Percentiles rank a stretch among this genome's conserved stretches.
phyloP scores from a whole-genome alignment of 2,888 invertebrate species.

The Drosophila vallismaia region DNA sequence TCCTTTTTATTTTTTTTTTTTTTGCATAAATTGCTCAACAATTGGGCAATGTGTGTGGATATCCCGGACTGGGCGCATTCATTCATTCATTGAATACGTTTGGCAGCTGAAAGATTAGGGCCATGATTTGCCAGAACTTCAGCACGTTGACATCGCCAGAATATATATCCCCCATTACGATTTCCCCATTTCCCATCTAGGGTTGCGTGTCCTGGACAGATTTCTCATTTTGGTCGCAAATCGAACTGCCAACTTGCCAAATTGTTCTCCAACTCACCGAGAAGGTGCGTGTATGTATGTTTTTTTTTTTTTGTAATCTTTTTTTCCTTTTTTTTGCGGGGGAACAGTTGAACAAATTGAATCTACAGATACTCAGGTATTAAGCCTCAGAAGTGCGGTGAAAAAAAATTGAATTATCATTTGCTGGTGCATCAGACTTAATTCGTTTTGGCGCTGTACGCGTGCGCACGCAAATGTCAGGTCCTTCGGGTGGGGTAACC shows the following conservation, averaged over 20 bases:
- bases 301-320: not conserved
- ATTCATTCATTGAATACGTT: constrained; percentile 41
- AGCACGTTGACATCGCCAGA: constrained; percentile 36
- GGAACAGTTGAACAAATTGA: constrained; percentile 74
- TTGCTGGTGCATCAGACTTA: constrained; percentile 77
- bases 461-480: constrained; percentile 80
- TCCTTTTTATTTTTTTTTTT: constrained; percentile 20
- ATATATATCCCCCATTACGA: too few relatives aligned
- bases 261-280: constrained; percentile 52
- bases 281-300: constrained; percentile 39
- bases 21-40: constrained; percentile 67
- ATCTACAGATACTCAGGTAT: constrained; percentile 41
- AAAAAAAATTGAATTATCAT: constrained; percentile 82
- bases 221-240: constrained; percentile 72
- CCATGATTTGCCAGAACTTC: constrained; percentile 71
- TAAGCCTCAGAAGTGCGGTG: constrained; percentile 6
- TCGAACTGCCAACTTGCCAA: constrained; percentile 77
- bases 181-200: constrained; percentile 2
- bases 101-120: constrained; percentile 72
- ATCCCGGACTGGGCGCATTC: constrained; percentile 35
- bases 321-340: constrained; percentile 60
- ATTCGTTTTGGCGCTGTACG: constrained; percentile 83
- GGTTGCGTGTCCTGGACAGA: constrained; percentile 69
- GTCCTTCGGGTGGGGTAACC: constrained; percentile 13
- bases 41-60: constrained; percentile 50